Conservation (phyloP, 2,797 vertebrate species). For the Emydoidea blandingii region DNA sequence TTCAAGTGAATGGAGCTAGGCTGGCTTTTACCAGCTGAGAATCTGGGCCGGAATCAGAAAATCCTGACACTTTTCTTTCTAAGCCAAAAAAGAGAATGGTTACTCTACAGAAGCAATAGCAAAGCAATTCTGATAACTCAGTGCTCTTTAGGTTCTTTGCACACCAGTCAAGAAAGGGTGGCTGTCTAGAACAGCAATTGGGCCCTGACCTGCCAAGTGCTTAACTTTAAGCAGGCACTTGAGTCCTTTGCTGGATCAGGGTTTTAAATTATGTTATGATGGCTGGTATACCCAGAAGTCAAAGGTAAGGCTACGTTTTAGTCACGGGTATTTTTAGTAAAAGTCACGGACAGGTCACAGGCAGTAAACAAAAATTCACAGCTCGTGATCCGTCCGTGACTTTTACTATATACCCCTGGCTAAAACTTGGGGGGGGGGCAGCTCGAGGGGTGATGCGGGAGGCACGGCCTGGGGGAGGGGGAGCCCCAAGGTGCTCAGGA, state of each 20-base stretch:
- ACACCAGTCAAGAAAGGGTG: rapidly evolving
- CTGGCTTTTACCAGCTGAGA: background rate
- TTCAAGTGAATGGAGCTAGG: background rate
- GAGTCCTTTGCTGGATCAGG: background rate
- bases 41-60: background rate
- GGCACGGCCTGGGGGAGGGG: too few relatives aligned
- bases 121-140: background rate
- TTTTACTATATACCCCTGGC: too few relatives aligned
- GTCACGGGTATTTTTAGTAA: too few relatives aligned
- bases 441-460: too few relatives aligned
- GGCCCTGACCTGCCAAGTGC: background rate
- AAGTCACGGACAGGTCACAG: too few relatives aligned
- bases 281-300: background rate
- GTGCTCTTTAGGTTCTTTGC: background rate
- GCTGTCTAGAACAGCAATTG: background rate
- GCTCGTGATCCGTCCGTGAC: too few relatives aligned
- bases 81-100: background rate
- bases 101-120: background rate
- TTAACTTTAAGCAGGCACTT: background rate
- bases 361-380: too few relatives aligned
- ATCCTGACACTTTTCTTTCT: background rate
- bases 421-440: too few relatives aligned
- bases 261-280: background rate
- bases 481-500: too few relatives aligned
- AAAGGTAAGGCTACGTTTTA: too few relatives aligned